Conservation (phyloP, 2,888 invertebrate genomes). For the Deroplatys truncata region DNA sequence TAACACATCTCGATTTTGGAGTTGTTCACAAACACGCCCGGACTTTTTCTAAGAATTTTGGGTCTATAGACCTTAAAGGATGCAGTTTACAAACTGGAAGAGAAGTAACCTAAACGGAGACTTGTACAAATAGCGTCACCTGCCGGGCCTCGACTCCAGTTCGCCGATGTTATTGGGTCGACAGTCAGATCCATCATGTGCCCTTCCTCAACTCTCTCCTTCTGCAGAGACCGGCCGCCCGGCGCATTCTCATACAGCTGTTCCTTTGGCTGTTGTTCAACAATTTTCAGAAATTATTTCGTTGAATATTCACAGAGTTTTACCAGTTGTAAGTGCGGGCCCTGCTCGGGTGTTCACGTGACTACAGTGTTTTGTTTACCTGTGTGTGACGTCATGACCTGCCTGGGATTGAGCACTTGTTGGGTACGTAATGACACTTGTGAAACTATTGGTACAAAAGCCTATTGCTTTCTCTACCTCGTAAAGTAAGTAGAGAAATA, state of each 20-base stretch:
- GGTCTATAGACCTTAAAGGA: too few species aligned
- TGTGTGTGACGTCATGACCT: not conserved
- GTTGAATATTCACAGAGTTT: not conserved
- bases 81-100: too few species aligned
- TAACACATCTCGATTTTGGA: too few species aligned
- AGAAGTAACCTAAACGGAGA: too few species aligned
- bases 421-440: conserved; percentile 3
- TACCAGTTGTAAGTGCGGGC: not conserved
- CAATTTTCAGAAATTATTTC: not conserved
- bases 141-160: not conserved
- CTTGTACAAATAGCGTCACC: too few species aligned
- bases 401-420: not conserved
- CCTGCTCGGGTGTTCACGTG: not conserved
- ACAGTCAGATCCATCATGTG: not conserved
- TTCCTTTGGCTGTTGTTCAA: not conserved
- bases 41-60: too few species aligned
- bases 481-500: too few species aligned
- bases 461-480: too few species aligned
- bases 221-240: not conserved
- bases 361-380: not conserved
- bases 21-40: too few species aligned
- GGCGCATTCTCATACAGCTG: not conserved
- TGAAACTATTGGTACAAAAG: too few species aligned
- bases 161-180: not conserved
- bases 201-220: not conserved